Conservation (phyloP, 2,797 vertebrate genomes). For the Manis crassicaudata region DNA sequence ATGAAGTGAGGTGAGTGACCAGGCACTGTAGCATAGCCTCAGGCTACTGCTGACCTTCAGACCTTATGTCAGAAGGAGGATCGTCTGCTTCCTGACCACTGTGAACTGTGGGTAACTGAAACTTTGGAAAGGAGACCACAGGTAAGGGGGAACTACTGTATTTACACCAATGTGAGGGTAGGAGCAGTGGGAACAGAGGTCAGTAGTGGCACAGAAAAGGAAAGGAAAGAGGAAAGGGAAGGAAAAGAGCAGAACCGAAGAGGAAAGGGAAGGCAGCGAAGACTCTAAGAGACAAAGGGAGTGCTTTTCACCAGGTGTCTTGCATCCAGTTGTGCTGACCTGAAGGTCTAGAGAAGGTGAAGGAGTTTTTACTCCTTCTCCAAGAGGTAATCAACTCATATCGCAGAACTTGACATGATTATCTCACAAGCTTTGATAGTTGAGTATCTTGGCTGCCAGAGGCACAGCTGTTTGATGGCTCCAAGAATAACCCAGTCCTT, state of each 20-base stretch:
- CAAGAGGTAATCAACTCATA: not conserved
- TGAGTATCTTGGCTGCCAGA: conserved; percentile 39
- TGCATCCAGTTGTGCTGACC: not conserved
- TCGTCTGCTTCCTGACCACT: not conserved
- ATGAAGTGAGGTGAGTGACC: not conserved
- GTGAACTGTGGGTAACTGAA: too few species aligned
- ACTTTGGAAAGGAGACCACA: not conserved
- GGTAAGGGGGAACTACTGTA: not conserved
- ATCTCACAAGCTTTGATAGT: not conserved
- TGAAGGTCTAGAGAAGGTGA: not conserved
- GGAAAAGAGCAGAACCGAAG: not conserved
- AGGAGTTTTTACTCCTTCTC: not conserved
- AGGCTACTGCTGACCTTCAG: not conserved
- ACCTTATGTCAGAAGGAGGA: not conserved
- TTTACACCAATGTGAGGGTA: not conserved
- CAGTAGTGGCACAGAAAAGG: not conserved
- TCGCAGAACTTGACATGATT: conserved; percentile 51
- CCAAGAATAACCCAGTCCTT: conserved; percentile 70
- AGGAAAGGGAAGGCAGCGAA: not conserved
- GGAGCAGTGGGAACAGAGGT: not conserved
- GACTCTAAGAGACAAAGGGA: not conserved
- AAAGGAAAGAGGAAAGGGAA: not conserved
- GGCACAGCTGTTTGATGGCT: conserved; percentile 29
- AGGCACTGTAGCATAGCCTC: not conserved
- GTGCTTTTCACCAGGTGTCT: not conserved